Evolutionary conservation across 2,113 vertebrate species (phyloP), one percentile per base, ranked within the genome.

Genomic region (Laticauda laticaudata): DNA sequence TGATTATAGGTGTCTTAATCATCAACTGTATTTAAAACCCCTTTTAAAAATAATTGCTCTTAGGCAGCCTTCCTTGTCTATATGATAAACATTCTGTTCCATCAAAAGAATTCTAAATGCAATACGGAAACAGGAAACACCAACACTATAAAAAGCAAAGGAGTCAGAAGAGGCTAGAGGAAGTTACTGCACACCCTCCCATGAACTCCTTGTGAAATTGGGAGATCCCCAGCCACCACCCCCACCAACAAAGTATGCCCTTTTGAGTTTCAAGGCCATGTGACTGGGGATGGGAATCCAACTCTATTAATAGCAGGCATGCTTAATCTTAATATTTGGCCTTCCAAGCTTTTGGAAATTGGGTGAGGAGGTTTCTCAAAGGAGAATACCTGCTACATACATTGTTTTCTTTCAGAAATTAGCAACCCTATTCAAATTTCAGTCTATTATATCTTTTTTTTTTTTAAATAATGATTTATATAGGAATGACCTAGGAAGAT

Each of bases 111-210:
- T 85, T 89, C 34, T 18, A 69, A 69, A 89, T 61, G 34, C 5
- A 21, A 69, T 69, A 64, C 11, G 87, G 51, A 86, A 93, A 90
- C 94, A 93, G 90, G 92, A 94, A 93, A 61, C 75, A 29, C 3
- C 5, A 23, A 15, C 26, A 56, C 92, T 91, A 90, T 87, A 93
- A 93, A 75, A 57, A 90, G 89, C 81, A 91, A 90, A 90, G 90
- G 69, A 90, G 90, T 54, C 75, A n/a, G 89, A 54, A 91, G 56
- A 87, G 51, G 29, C 23, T 18, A 87, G 56, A 92, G 61, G 91
- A 91, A 92, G 54, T 59, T 53, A 53, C 24, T 69, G 34, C 88
- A 45, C 45, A 39, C 34, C 85, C 45, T 89, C 56, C 57, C 34
- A 61, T 86, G 20, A 86, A 57, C 48, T 86, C 81, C 14, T 45